A percentile compares a stretch with the other conserved stretches of the same genome.
phyloP scores from a whole-genome alignment of 2,797 vertebrate species.

The Pempheris klunzingeri region DNA sequence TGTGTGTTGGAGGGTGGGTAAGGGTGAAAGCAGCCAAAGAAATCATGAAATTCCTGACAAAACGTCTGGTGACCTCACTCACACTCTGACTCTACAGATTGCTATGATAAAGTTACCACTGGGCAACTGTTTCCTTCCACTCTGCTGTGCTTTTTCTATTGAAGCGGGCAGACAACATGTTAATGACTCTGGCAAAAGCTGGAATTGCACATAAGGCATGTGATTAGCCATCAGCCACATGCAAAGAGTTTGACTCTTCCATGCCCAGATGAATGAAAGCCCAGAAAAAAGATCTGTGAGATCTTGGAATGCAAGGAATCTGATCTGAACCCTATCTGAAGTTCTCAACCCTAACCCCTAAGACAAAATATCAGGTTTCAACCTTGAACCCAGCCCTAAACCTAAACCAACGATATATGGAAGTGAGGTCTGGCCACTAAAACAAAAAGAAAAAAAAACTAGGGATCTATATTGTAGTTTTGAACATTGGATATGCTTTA shows the following conservation, averaged over 20 bases:
- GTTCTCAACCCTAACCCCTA: not conserved
- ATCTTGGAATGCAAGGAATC: not conserved
- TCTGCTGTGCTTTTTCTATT: too few species aligned
- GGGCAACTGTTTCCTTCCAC: constrained; percentile 21
- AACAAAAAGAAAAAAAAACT: too few species aligned
- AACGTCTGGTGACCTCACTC: constrained; percentile 48
- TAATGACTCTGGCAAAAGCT: not conserved
- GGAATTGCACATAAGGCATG: not conserved
- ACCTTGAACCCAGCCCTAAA: not conserved
- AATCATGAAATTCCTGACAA: constrained; percentile 31
- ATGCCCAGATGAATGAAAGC: constrained; percentile 1
- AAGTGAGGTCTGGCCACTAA: not conserved
- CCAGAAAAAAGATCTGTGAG: not conserved
- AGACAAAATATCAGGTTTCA: not conserved
- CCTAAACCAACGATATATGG: not conserved
- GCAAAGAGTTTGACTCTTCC: not conserved
- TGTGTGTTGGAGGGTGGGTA: not conserved
- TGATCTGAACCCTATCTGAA: not conserved
- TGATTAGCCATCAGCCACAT: not conserved
- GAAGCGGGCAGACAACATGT: not conserved
- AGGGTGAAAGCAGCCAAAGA: constrained; percentile 25
- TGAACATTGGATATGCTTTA: too few species aligned
- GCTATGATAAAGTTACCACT: constrained; percentile 1
- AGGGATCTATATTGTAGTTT: not conserved
- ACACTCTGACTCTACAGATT: constrained; percentile 42